Evolutionary conservation across 2,797 vertebrate species (phyloP).

Genomic region (Anniella stebbinsi): DNA sequence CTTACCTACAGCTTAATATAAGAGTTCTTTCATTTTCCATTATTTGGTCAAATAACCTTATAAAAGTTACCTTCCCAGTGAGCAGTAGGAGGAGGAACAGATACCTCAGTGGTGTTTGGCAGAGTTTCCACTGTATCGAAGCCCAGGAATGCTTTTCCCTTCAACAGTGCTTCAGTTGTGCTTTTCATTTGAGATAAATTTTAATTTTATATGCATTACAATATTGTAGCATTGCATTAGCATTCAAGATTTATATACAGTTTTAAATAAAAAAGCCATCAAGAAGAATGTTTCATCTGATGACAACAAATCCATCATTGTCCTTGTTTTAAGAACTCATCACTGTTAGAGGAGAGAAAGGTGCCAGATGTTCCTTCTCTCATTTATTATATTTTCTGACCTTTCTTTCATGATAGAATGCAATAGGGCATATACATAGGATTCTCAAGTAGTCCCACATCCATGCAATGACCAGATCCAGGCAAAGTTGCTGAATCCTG

Average conservation of each 20-base stretch:
- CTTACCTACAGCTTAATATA: slow-evolving; percentile 22
- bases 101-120: neutral
- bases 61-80: neutral
- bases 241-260: neutral
- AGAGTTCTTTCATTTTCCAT: neutral
- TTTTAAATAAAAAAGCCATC: neutral
- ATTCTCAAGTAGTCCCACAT: neutral
- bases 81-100: neutral
- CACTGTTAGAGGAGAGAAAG: no score
- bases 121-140: neutral
- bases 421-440: neutral
- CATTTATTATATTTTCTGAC: neutral
- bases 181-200: neutral
- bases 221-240: neutral
- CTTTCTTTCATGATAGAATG: neutral
- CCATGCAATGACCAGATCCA: no score
- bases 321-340: neutral
- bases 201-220: no score
- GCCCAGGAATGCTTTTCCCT: neutral
- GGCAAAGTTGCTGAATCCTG: neutral
- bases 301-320: neutral
- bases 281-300: neutral
- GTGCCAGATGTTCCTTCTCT: neutral
- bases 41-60: slow-evolving; percentile 25
- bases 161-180: neutral